A percentile compares a stretch with the other conserved stretches of the same genome.
phyloP scores from a whole-genome alignment of 1,140 invertebrate species.

The Ptiloglossa arizonensis region DNA sequence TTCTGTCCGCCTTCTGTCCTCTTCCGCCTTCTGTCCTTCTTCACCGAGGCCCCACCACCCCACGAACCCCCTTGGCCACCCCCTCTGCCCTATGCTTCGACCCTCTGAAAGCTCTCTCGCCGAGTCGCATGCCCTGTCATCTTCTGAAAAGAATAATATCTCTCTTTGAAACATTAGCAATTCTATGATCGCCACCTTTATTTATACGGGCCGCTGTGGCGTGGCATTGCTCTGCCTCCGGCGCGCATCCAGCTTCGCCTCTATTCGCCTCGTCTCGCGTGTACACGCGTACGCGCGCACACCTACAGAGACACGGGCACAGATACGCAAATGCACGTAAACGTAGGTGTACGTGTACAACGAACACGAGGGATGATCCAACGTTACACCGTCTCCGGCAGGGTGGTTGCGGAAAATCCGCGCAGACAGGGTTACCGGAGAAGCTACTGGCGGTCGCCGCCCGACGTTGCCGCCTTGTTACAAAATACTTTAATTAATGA shows the following conservation, averaged over 20 bases:
- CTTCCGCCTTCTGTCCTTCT: background rate
- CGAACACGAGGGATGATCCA: no score
- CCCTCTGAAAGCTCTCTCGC: conserved; percentile 62
- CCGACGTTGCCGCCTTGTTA: conserved; percentile 68
- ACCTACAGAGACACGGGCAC: background rate
- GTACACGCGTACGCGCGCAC: background rate
- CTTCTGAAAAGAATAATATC: conserved; percentile 74
- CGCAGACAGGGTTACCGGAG: conserved; percentile 41
- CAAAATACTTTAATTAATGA: conserved; percentile 81
- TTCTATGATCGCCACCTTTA: conserved; percentile 75
- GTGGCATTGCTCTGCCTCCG: conserved; percentile 27
- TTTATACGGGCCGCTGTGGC: conserved; percentile 58
- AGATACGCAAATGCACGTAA: no score
- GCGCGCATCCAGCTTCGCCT: conserved; percentile 8
- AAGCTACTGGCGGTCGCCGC: conserved; percentile 3
- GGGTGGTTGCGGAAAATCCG: conserved; percentile 41
- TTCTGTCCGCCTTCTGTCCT: conserved; percentile 18
- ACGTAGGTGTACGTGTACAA: no score
- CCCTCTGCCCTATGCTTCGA: conserved; percentile 34
- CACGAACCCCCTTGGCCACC: background rate
- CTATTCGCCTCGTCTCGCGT: conserved; percentile 40
- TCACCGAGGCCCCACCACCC: no score
- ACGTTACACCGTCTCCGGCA: no score
- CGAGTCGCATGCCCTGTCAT: conserved; percentile 56
- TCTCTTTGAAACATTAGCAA: conserved; percentile 77